Evolutionary conservation across 1,140 invertebrate genomes (phyloP), one percentile per base, ranked within the genome.

Genomic region (Ceratina calcarata): DNA sequence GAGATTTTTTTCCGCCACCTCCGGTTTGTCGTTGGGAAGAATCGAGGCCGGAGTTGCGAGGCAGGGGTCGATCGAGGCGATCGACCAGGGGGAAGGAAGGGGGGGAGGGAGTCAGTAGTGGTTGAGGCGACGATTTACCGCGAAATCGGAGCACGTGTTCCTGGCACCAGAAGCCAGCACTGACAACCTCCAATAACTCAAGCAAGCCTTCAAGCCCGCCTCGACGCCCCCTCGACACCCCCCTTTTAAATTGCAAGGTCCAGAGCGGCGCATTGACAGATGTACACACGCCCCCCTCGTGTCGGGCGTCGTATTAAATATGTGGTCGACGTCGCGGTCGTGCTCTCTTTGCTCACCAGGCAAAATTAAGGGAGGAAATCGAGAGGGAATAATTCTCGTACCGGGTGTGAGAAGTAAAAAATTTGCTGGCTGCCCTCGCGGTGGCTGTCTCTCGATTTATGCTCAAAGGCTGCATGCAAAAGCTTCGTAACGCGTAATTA

Each of bases 111-210:
- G 67, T 58, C 65, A 62, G 72, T 73, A 67, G 75, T 70, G 83
- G 71, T 72, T 73, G 64, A 75, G 75, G 70, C 82, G 82, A 84
- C 73, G 86, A 87, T 89, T 91, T 90, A 91, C 89, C 90, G 88
- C 88, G 86, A 90, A 90, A 90, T 88, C 88, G 81, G 82, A 90
- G 89, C 89, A 90, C 90, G 90, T 91, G 90, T 91, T 90, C 85
- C 82, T 91, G 90, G 89, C 90, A 91, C 82, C 89, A 82, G 84
- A 86, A 86, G 83, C 89, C 86, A 88, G 83, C 87, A 87, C 86
- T 90, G 89, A 91, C 90, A 90, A 91, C 87, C 89, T 88, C 87
- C 89, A 89, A 87, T 85, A 86, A 87, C 83, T 88, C 87, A 87
- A 88, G 82, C 83, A 88, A 81, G 79, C 84, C 70, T 85, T 86